phyloP scores from a whole-genome alignment of 1,140 invertebrate species.

The Bicyclus anynana region DNA sequence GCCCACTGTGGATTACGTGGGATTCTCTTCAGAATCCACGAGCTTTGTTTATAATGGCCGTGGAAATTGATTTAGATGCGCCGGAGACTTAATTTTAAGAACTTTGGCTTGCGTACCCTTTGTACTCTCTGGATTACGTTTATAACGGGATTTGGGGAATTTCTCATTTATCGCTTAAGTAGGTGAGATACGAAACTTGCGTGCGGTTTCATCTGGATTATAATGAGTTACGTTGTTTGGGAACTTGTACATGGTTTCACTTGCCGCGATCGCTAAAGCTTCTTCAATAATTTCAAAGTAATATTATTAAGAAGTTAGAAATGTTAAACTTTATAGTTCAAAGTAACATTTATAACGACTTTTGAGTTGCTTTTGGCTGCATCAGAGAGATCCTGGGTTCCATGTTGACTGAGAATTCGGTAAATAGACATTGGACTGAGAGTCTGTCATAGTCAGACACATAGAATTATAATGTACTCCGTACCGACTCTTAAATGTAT shows the following conservation, averaged over 20 bases:
- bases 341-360: no score
- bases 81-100: slow-evolving; percentile 28
- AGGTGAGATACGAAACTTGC: slow-evolving; percentile 7
- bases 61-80: slow-evolving; percentile 35
- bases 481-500: no score
- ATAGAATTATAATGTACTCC: no score
- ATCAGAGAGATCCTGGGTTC: no score
- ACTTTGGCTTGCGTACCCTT: slow-evolving; percentile 23
- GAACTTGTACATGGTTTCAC: not conserved
- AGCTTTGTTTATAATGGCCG: slow-evolving; percentile 31
- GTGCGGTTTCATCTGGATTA: slow-evolving; percentile 12
- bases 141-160: slow-evolving; percentile 14
- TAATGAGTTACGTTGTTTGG: slow-evolving; percentile 7
- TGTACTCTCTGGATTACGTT: slow-evolving; percentile 18
- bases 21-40: slow-evolving; percentile 15
- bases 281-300: no score
- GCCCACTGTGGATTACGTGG: slow-evolving; percentile 29
- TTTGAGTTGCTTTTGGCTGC: no score
- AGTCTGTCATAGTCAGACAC: no score
- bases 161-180: slow-evolving; percentile 20
- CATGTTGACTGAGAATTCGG: no score
- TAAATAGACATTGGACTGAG: no score
- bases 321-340: no score
- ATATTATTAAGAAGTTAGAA: no score
- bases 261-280: no score